A percentile compares a stretch with the other conserved stretches of the same genome.
These are phyloP conservation scores for Bibio marci DNA, from an alignment of 2,888 invertebrate species.

Conservation along the genomic window DNA sequence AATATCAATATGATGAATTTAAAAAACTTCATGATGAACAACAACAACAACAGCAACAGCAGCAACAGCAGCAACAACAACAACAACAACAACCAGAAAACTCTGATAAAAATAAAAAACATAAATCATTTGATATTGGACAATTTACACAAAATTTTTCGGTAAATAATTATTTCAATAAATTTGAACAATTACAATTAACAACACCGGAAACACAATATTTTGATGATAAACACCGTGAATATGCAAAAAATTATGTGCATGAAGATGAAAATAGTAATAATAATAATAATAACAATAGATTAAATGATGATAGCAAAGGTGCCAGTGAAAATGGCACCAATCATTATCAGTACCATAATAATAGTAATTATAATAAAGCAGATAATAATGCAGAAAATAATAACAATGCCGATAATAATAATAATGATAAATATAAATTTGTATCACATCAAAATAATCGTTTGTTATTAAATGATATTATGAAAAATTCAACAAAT, in stretches of 20 bases:
- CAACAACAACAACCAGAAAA: too few relatives aligned
- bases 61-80: too few relatives aligned
- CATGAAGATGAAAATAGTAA: neutral
- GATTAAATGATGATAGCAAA: too few relatives aligned
- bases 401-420: neutral
- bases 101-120: too few relatives aligned
- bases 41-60: too few relatives aligned
- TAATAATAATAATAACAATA: too few relatives aligned
- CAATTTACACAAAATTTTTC: too few relatives aligned
- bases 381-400: neutral
- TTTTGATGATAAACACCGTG: slow-evolving; percentile 4
- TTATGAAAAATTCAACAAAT: neutral
- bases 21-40: too few relatives aligned
- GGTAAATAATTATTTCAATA: too few relatives aligned
- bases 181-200: neutral
- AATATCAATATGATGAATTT: too few relatives aligned
- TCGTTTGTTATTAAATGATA: neutral
- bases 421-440: too few relatives aligned
- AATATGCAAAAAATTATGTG: neutral
- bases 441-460: neutral
- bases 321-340: neutral
- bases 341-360: neutral
- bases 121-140: too few relatives aligned
- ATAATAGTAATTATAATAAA: neutral
- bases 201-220: slow-evolving; percentile 3